Evolutionary conservation across 2,888 invertebrate species (phyloP).

Genomic region (Barypeithes pellucidus): DNA sequence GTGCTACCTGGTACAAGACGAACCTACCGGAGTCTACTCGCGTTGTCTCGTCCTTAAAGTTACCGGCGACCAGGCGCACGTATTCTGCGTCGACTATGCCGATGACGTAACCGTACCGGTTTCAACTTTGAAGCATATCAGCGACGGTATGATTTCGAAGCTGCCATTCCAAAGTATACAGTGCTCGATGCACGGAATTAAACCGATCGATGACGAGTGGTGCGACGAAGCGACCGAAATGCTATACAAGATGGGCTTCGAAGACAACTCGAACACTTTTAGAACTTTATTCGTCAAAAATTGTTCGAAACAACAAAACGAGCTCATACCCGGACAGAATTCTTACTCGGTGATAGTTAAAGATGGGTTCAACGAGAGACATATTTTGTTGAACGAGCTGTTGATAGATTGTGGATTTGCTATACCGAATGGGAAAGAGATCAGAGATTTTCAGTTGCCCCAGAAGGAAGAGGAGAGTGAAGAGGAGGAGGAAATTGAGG

Average conservation of each 20-base stretch:
- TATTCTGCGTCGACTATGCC: slow-evolving; percentile 79
- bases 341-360: slow-evolving; percentile 73
- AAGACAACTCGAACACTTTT: slow-evolving; percentile 65
- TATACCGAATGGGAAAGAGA: slow-evolving; percentile 56
- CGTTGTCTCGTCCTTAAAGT: slow-evolving; percentile 71
- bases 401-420: slow-evolving; percentile 74
- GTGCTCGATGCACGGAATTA: slow-evolving; percentile 75
- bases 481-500: slow-evolving; percentile 35
- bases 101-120: slow-evolving; percentile 71
- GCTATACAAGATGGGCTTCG: slow-evolving; percentile 71
- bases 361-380: slow-evolving; percentile 70
- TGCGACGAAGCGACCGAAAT: slow-evolving; percentile 72
- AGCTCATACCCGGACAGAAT: slow-evolving; percentile 68
- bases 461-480: slow-evolving; percentile 19
- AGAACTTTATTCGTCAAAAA: slow-evolving; percentile 69
- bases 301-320: slow-evolving; percentile 67
- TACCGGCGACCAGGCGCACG: slow-evolving; percentile 59
- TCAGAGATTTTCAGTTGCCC: slow-evolving; percentile 52
- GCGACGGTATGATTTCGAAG: slow-evolving; percentile 71
- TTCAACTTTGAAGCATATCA: slow-evolving; percentile 71
- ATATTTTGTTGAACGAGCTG: slow-evolving; percentile 71
- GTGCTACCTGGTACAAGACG: slow-evolving; percentile 73
- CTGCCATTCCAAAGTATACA: slow-evolving; percentile 78
- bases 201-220: slow-evolving; percentile 70
- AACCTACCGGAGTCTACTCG: slow-evolving; percentile 69